phyloP scores from a whole-genome alignment of 1,140 invertebrate genomes.

The Drosophila kepulauana region DNA sequence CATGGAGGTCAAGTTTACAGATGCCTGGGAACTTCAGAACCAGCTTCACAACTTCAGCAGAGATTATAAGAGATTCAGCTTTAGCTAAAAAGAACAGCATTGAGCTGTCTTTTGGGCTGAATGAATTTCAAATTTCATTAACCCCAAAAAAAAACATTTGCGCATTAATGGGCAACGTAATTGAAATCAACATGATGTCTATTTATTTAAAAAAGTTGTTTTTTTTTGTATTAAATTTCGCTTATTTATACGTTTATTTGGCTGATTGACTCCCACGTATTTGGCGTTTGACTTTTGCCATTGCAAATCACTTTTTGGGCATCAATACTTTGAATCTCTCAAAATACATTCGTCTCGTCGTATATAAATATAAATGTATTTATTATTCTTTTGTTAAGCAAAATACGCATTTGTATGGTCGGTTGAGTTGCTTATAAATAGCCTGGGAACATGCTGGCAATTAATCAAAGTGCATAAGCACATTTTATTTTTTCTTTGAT shows the following conservation, averaged over 20 bases:
- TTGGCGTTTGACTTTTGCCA: conserved; percentile 61
- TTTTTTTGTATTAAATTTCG: conserved; percentile 36
- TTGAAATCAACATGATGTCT: conserved; percentile 81
- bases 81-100: conserved; percentile 21
- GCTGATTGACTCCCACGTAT: conserved; percentile 76
- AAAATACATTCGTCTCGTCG: neutral
- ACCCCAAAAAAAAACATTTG: conserved; percentile 60
- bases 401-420: conserved; percentile 53
- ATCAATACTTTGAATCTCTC: conserved; percentile 52
- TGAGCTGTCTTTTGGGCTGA: conserved; percentile 43
- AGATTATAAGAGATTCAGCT: neutral
- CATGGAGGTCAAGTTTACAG: conserved; percentile 71
- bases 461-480: conserved; percentile 76
- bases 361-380: conserved; percentile 35
- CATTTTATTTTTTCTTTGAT: conserved; percentile 14
- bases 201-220: conserved; percentile 48
- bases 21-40: conserved; percentile 56
- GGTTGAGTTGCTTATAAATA: conserved; percentile 42
- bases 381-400: conserved; percentile 73
- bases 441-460: conserved; percentile 75
- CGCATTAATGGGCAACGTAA: conserved; percentile 64
- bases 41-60: conserved; percentile 14
- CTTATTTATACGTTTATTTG: conserved; percentile 45
- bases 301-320: conserved; percentile 67
- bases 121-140: conserved; percentile 71